These are phyloP conservation scores for Sardinella longiceps DNA, from an alignment of 2,797 vertebrate species.

Conservation along the genomic window DNA sequence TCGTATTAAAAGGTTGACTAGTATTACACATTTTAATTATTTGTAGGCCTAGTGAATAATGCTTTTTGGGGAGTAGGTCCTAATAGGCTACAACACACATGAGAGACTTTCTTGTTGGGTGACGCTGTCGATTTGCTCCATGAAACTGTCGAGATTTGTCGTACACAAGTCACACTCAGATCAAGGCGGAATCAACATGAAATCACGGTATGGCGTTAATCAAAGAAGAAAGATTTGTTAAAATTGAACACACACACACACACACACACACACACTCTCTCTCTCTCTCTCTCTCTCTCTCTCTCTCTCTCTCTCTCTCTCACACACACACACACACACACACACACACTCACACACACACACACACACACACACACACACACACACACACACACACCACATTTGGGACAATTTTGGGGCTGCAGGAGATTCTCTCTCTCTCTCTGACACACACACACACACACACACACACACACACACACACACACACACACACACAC, in stretches of 20 bases:
- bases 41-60: neutral
- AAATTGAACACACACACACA: too few species aligned
- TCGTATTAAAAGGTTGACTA: neutral
- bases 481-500: conserved; percentile 8
- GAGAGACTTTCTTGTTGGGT: neutral
- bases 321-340: neutral
- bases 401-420: too few species aligned
- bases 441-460: conserved; percentile 23
- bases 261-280: neutral
- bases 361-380: neutral
- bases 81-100: neutral
- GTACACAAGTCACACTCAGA: too few species aligned
- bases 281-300: neutral
- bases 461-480: conserved; percentile 34
- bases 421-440: conserved; percentile 15
- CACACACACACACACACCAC: neutral
- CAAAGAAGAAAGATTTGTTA: too few species aligned
- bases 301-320: too few species aligned
- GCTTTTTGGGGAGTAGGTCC: neutral
- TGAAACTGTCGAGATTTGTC: neutral
- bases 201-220: too few species aligned
- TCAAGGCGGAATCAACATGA: too few species aligned
- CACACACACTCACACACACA: neutral
- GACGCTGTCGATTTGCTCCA: neutral
- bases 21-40: neutral